Conservation (phyloP, 2,113 vertebrate species). For the Equus przewalskii region DNA sequence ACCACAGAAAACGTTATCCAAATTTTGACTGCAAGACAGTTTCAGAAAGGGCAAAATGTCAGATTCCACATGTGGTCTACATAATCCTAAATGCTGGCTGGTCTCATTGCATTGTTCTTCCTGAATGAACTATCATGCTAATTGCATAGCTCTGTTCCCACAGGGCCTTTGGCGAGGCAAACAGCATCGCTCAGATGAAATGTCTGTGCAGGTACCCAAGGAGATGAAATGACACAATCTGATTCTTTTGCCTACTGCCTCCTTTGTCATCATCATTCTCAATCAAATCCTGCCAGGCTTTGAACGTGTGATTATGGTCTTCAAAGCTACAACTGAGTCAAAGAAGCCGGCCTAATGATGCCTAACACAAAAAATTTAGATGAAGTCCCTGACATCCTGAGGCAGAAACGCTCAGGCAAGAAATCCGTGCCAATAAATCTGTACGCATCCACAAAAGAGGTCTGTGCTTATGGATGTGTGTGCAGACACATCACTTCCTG, state of each 20-base stretch:
- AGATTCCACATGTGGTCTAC: conserved; percentile 11
- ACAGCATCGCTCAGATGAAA: conserved; percentile 34
- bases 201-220: conserved; percentile 52
- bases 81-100: not conserved
- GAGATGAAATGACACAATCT: conserved; percentile 58
- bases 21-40: not conserved
- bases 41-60: conserved; percentile 47
- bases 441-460: not conserved
- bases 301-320: conserved; percentile 43
- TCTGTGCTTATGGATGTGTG: not conserved
- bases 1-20: not conserved
- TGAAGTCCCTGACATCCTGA: not conserved
- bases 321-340: not conserved
- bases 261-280: conserved; percentile 1
- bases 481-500: not conserved
- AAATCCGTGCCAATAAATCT: not conserved
- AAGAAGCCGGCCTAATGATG: conserved; percentile 26
- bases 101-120: conserved; percentile 35
- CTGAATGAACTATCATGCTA: not conserved
- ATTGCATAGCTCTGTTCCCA: not conserved
- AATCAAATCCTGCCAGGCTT: conserved; percentile 27
- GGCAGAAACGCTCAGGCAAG: not conserved
- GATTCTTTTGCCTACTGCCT: conserved; percentile 25
- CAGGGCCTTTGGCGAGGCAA: conserved; percentile 39
- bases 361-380: conserved; percentile 46